Percentiles rank a stretch among this genome's conserved stretches.
phyloP scores from a whole-genome alignment of 2,797 vertebrate genomes.

The Gambelia wislizenii region DNA sequence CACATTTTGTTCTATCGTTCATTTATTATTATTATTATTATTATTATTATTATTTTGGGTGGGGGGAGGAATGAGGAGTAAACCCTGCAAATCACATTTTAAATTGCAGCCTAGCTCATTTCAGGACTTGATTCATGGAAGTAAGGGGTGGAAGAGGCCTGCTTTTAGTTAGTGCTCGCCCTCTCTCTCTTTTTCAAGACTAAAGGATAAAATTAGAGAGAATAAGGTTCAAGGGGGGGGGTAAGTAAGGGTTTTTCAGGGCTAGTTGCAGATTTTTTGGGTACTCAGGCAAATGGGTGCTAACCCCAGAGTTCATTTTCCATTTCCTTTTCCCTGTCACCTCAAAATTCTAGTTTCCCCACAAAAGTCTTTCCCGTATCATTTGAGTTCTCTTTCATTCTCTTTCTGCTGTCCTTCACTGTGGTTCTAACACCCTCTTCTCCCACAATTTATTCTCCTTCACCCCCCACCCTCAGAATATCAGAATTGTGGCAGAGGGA shows the following conservation, averaged over 20 bases:
- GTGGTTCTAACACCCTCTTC: too few species aligned
- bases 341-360: not conserved
- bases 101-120: conserved; percentile 25
- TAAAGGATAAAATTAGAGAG: not conserved
- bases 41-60: too few species aligned
- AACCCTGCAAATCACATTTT: conserved; percentile 29
- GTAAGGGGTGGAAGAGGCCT: not conserved
- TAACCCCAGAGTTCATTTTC: not conserved
- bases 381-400: not conserved
- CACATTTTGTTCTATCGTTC: conserved; percentile 53
- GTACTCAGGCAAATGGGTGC: too few species aligned
- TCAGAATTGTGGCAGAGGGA: not conserved
- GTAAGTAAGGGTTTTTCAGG: not conserved
- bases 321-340: not conserved
- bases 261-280: not conserved
- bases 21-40: too few species aligned
- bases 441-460: not conserved
- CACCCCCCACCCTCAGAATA: too few species aligned
- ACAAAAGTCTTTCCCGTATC: not conserved
- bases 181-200: too few species aligned
- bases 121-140: not conserved
- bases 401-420: not conserved
- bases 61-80: too few species aligned
- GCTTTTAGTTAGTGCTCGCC: not conserved
- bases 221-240: not conserved